Percentiles rank a stretch among this genome's conserved stretches.
These are phyloP conservation scores for Salminus brasiliensis DNA, from an alignment of 2,113 vertebrate genomes.

Conservation along the genomic window DNA sequence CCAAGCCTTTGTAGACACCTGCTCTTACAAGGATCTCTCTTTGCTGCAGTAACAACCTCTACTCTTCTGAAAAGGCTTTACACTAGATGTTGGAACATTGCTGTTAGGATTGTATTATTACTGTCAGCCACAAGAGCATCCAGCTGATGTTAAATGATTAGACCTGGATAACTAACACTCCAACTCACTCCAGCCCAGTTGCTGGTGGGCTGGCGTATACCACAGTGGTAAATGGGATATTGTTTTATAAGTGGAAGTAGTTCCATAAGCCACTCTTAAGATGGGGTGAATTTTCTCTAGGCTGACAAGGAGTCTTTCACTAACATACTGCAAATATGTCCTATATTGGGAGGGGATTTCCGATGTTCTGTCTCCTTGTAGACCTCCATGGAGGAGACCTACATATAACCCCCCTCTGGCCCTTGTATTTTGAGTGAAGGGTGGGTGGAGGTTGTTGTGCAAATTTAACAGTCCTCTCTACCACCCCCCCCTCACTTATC, in stretches of 20 bases:
- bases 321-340: constrained; percentile 36
- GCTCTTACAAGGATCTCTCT: too few relatives aligned
- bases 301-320: neutral
- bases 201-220: neutral
- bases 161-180: too few relatives aligned
- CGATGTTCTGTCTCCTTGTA: constrained; percentile 22
- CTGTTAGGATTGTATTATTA: too few relatives aligned
- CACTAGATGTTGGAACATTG: too few relatives aligned
- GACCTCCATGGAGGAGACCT: constrained; percentile 42
- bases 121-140: too few relatives aligned
- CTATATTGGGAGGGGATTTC: constrained; percentile 7
- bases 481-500: neutral
- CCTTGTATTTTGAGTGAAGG: constrained; percentile 33
- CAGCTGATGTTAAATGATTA: too few relatives aligned
- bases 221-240: neutral
- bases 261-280: neutral
- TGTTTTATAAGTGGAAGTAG: neutral
- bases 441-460: neutral
- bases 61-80: too few relatives aligned
- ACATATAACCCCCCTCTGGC: constrained; percentile 38
- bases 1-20: too few relatives aligned
- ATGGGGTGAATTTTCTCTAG: neutral
- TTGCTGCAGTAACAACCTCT: too few relatives aligned
- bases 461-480: neutral
- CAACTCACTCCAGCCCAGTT: too few relatives aligned